phyloP scores from a whole-genome alignment of 2,797 vertebrate genomes.

The Crotalus adamanteus region DNA sequence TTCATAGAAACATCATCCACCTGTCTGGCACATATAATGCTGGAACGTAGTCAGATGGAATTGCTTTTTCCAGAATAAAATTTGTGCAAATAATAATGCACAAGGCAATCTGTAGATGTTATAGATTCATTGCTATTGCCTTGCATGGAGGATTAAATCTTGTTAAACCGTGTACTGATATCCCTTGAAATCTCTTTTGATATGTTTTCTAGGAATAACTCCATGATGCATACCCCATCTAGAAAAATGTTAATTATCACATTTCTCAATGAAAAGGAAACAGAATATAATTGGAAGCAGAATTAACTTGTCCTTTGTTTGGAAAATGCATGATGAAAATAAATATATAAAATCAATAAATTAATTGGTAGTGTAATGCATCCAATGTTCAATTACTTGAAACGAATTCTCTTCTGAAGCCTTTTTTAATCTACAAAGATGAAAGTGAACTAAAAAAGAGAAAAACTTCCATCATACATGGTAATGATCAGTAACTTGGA shows the following conservation, averaged over 20 bases:
- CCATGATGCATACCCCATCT: neutral
- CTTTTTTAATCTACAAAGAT: neutral
- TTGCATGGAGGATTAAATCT: neutral
- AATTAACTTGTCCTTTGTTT: neutral
- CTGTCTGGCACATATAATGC: neutral
- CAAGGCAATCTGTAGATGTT: neutral
- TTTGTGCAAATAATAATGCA: neutral
- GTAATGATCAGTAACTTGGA: neutral
- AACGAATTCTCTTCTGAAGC: neutral
- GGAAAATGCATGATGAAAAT: neutral
- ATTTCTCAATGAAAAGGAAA: neutral
- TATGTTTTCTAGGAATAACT: neutral
- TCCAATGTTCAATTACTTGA: neutral
- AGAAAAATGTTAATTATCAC: neutral
- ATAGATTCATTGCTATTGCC: neutral
- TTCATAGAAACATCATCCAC: constrained; percentile 37
- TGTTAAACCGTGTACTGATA: neutral
- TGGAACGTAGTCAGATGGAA: constrained; percentile 15
- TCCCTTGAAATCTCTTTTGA: neutral
- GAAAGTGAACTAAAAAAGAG: neutral
- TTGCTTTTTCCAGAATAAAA: constrained; percentile 30
- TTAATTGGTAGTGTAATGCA: neutral
- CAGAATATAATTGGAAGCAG: neutral
- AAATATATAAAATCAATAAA: neutral
- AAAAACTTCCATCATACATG: neutral